These are phyloP conservation scores for Proisotoma minuta DNA, from an alignment of 2,888 invertebrate species.

Conservation along the genomic window DNA sequence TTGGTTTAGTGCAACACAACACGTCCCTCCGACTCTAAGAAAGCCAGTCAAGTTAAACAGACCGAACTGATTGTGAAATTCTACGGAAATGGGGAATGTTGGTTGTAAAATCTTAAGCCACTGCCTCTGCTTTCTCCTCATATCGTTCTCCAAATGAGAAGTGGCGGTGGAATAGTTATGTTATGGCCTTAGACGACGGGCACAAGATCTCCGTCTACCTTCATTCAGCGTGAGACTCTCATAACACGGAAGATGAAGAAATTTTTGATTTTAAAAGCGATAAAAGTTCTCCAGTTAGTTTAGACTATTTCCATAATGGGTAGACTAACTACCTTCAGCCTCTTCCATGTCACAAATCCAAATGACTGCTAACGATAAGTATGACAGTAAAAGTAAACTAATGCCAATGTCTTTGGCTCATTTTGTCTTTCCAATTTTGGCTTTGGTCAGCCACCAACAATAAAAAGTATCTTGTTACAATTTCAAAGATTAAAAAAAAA, in stretches of 20 bases:
- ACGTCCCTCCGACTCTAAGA: not conserved
- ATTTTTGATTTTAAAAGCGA: not conserved
- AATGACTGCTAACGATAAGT: slow-evolving; percentile 8
- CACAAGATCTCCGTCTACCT: not conserved
- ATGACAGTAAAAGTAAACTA: slow-evolving; percentile 1
- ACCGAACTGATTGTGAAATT: slow-evolving; percentile 7
- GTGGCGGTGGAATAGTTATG: not conserved
- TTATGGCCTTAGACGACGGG: no score
- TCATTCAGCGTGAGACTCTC: not conserved
- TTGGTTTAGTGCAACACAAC: not conserved
- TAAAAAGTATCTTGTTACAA: no score
- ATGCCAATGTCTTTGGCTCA: not conserved
- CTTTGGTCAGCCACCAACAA: no score
- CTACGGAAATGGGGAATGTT: not conserved
- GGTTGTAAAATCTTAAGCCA: not conserved
- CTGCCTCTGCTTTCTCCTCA: not conserved
- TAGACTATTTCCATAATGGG: slow-evolving; percentile 7
- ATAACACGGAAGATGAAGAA: not conserved
- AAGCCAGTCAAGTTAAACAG: not conserved
- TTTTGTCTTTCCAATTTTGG: no score
- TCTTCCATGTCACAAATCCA: not conserved
- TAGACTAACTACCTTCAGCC: slow-evolving; percentile 4
- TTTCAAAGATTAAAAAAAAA: no score
- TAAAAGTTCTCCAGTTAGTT: not conserved
- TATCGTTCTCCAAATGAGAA: not conserved